These are phyloP conservation scores for Bagarius yarrelli DNA, from an alignment of 2,113 vertebrate genomes.

Conservation along the genomic window DNA sequence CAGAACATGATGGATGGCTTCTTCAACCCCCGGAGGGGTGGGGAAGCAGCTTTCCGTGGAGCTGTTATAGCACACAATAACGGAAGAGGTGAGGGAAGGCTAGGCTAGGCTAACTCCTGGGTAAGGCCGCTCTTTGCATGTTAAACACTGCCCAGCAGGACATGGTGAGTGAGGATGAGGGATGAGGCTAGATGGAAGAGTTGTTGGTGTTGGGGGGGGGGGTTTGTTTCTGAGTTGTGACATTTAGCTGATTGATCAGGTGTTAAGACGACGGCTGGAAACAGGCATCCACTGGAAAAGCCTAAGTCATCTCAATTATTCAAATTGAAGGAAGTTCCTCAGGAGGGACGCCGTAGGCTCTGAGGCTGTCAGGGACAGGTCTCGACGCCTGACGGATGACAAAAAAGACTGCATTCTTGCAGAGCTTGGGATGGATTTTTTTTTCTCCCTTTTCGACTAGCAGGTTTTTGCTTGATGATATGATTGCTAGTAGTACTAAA, in stretches of 20 bases:
- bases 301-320: constrained; percentile 68
- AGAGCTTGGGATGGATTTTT: constrained; percentile 37
- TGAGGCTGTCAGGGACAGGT: constrained; percentile 62
- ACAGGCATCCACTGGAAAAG: constrained; percentile 59
- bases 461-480: background rate
- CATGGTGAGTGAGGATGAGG: constrained; percentile 11
- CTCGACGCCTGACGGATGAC: constrained; percentile 67
- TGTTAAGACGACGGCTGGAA: constrained; percentile 63
- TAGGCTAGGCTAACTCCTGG: constrained; percentile 40
- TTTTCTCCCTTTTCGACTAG: background rate
- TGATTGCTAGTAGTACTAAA: background rate
- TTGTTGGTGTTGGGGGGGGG: constrained; percentile 36
- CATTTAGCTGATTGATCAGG: constrained; percentile 67
- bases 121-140: constrained; percentile 63
- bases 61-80: constrained; percentile 49
- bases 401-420: constrained; percentile 55
- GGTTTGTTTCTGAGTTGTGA: constrained; percentile 55
- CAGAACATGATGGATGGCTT: constrained; percentile 72
- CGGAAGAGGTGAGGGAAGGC: constrained; percentile 17
- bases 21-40: constrained; percentile 47
- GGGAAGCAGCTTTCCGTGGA: constrained; percentile 37
- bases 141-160: constrained; percentile 63
- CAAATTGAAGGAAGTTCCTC: constrained; percentile 63
- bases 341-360: constrained; percentile 58
- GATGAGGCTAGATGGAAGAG: constrained; percentile 24